Conservation (phyloP, 2,888 invertebrate species). For the Melolontha melolontha region DNA sequence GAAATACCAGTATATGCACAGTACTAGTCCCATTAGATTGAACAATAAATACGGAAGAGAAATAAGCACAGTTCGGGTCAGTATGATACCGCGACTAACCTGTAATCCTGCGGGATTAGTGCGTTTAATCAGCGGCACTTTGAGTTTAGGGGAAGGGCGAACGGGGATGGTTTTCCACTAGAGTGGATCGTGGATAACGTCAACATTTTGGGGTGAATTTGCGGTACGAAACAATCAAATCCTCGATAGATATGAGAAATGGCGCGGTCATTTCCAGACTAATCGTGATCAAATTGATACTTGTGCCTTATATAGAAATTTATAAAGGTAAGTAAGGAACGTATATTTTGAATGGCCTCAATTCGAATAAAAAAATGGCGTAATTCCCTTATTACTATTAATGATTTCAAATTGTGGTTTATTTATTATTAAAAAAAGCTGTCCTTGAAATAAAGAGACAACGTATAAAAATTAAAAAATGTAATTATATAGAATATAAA, state of each 20-base stretch:
- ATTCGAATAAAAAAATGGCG: too few species aligned
- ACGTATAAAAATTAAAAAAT: too few species aligned
- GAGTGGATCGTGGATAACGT: conserved; percentile 46
- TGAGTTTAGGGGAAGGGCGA: conserved; percentile 31
- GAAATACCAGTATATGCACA: background rate
- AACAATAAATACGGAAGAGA: conserved; percentile 18
- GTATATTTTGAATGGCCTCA: too few species aligned
- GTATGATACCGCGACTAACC: conserved; percentile 41
- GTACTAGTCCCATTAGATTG: background rate
- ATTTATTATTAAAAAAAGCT: too few species aligned
- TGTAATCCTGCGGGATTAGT: conserved; percentile 48
- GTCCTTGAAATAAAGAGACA: too few species aligned
- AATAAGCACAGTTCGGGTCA: conserved; percentile 15
- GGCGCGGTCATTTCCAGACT: conserved; percentile 43
- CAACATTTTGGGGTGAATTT: conserved; percentile 53
- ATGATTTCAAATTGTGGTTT: too few species aligned
- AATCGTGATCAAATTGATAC: background rate
- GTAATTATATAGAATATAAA: too few species aligned
- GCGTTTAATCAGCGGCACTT: conserved; percentile 45
- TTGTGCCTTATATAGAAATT: background rate
- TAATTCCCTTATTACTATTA: too few species aligned
- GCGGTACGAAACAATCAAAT: conserved; percentile 60
- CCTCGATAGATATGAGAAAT: conserved; percentile 58
- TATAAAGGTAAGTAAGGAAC: background rate
- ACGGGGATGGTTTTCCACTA: conserved; percentile 45